Base-by-base conservation (phyloP, 2,888 invertebrate species). In the Lochmaea crataegi region DNA sequence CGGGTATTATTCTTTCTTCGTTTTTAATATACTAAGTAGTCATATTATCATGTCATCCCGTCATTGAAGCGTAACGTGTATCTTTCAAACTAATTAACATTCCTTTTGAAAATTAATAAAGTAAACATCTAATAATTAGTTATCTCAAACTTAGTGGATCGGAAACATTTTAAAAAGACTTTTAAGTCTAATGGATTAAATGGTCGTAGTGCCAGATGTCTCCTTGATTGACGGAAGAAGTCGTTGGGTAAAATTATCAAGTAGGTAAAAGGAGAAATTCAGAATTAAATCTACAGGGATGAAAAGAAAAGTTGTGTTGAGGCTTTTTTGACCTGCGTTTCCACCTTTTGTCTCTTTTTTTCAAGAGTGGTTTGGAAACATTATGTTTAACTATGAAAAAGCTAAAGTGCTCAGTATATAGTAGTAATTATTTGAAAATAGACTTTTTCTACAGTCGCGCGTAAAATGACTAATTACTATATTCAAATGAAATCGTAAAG, bases 41-140 rank as follows among this genome's bases (percentile, higher is more conserved):
- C 53, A 16, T 18, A 18, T 53, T n/a, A 48, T 14, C 32, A 32
- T 32, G 32, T n/a, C n/a, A 48, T n/a, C 5, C n/a, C 53, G 18
- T 2, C 53, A 10, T 18, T 18, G 53, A 53, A 53, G 53, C 53
- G 18, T 53, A 53, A 53, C 6, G 6, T 53, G 16, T 18, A 53
- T 18, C 53, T 53, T 53, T 53, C 53, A 53, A 53, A 53, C 53
- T 16, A 53, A 53, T 53, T 53, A 53, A 53, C 16, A 53, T 53
- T 53, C 53, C 53, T 18, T 16, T 53, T 53, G 18, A 10, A 53
- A 53, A 53, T 53, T 53, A 53, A 53, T 53, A 53, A 53, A 53
- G 18, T 53, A 53, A 53, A 18, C 53, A 53, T 53, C 16, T 53
- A 18, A 32, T 32, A 32, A 53, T 53, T 53, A 53, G 18, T 53